Conservation (phyloP, 2,888 invertebrate species). For the Scelioninae gen. 1 region DNA sequence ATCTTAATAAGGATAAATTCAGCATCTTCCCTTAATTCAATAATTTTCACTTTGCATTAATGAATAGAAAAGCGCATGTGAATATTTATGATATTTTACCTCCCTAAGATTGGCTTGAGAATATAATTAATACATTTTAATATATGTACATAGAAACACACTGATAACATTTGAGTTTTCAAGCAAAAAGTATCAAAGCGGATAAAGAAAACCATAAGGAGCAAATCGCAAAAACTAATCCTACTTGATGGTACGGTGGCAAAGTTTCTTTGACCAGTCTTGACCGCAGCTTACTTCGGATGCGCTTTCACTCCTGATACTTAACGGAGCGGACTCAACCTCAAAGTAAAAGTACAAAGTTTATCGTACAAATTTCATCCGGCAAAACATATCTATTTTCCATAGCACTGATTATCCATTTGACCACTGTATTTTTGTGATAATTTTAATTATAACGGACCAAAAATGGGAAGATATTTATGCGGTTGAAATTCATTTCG, state of each 20-base stretch:
- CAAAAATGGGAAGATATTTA: background rate
- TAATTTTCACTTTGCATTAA: conserved; percentile 78
- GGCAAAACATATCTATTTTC: conserved; percentile 10
- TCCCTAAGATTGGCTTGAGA: background rate
- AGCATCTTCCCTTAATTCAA: conserved; percentile 81
- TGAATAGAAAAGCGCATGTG: conserved; percentile 31
- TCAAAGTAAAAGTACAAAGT: conserved; percentile 53
- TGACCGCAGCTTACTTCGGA: conserved; percentile 60
- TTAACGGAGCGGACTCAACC: conserved; percentile 34
- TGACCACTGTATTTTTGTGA: background rate
- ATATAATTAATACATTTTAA: conserved; percentile 14
- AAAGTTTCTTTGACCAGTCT: conserved; percentile 63
- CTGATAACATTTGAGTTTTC: conserved; percentile 22
- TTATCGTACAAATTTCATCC: conserved; percentile 28
- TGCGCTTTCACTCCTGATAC: conserved; percentile 49
- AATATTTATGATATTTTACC: conserved; percentile 37
- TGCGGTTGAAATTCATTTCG: background rate
- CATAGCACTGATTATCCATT: conserved; percentile 9
- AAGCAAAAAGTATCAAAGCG: conserved; percentile 41
- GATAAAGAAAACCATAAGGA: conserved; percentile 49
- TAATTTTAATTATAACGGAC: background rate
- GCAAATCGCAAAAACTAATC: conserved; percentile 59
- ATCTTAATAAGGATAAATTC: conserved; percentile 79
- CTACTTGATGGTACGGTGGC: conserved; percentile 53
- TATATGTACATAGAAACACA: background rate